A percentile compares a stretch with the other conserved stretches of the same genome.
Conservation (phyloP, 2,113 vertebrate genomes). For the Caranx melampygus region DNA sequence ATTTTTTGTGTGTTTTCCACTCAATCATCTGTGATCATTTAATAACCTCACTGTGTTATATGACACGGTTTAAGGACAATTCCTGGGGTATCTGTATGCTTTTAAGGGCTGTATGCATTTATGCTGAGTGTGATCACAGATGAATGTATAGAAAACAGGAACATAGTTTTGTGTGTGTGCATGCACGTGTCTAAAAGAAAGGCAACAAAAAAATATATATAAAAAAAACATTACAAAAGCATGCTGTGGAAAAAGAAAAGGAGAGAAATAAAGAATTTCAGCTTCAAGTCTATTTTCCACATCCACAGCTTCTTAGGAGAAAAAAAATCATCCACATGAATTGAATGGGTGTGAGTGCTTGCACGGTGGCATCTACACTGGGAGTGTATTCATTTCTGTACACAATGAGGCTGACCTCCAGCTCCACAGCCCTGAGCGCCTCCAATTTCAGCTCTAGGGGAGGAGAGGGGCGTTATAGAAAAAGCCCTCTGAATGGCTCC, state of each 20-base stretch:
- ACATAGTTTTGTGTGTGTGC: not conserved
- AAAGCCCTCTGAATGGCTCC: slow-evolving; percentile 52
- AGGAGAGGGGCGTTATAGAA: slow-evolving; percentile 42
- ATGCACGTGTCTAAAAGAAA: slow-evolving; percentile 2
- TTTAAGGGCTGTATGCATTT: not conserved
- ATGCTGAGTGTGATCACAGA: not conserved
- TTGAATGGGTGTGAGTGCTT: slow-evolving; percentile 21
- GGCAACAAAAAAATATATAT: slow-evolving; percentile 33
- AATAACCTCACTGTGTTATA: not conserved
- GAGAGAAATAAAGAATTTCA: slow-evolving; percentile 12
- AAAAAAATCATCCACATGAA: slow-evolving; percentile 24
- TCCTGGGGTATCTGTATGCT: not conserved
- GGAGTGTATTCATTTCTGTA: slow-evolving; percentile 60
- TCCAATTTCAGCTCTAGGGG: slow-evolving; percentile 53
- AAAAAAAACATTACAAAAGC: slow-evolving; percentile 21
- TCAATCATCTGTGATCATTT: not conserved
- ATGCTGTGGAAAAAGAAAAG: slow-evolving; percentile 21
- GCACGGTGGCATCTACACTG: slow-evolving; percentile 43
- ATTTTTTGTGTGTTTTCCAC: not conserved
- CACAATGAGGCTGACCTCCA: slow-evolving; percentile 67
- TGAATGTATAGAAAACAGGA: not conserved
- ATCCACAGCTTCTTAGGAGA: slow-evolving; percentile 16
- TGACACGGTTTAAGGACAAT: not conserved
- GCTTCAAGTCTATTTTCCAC: slow-evolving; percentile 34
- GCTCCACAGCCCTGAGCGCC: slow-evolving; percentile 57